Conservation (phyloP, 2,113 vertebrate genomes). For the Tichodroma muraria region DNA sequence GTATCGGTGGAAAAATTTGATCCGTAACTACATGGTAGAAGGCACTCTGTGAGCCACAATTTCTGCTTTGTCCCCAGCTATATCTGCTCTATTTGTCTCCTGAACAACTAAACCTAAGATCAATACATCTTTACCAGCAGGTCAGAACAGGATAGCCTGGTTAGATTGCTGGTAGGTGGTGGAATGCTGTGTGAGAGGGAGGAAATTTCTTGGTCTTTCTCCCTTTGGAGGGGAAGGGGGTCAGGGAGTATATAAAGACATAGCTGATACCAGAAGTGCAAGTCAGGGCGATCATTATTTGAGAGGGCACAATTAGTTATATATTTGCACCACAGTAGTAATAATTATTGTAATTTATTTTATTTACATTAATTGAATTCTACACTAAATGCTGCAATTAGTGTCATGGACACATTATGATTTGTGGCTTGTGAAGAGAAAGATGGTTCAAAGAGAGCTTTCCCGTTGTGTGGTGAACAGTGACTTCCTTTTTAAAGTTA, state of each 20-base stretch:
- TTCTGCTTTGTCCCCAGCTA: not conserved
- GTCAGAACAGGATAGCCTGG: not conserved
- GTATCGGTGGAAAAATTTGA: not conserved
- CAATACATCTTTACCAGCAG: not conserved
- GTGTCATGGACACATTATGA: not conserved
- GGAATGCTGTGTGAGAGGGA: not conserved
- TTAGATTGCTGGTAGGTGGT: not conserved
- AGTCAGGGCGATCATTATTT: not conserved
- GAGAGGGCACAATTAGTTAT: constrained; percentile 10
- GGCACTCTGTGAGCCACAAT: not conserved
- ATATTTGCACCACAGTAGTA: constrained; percentile 1
- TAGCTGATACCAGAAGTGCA: not conserved
- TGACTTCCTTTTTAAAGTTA: not conserved
- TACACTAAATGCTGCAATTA: constrained; percentile 29
- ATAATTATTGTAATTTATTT: constrained; percentile 50
- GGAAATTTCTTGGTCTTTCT: not conserved
- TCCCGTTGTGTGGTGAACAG: not conserved
- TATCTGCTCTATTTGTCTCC: not conserved
- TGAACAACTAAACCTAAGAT: not conserved
- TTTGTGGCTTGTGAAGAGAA: constrained; percentile 1
- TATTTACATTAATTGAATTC: constrained; percentile 42
- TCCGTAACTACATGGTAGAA: not conserved
- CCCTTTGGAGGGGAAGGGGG: not conserved
- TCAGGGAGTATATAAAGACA: not conserved
- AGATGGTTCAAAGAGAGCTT: not conserved